Evolutionary conservation across 64 coral and sea anemone species (phyloP).

Genomic region (Actinia tenebrosa): DNA sequence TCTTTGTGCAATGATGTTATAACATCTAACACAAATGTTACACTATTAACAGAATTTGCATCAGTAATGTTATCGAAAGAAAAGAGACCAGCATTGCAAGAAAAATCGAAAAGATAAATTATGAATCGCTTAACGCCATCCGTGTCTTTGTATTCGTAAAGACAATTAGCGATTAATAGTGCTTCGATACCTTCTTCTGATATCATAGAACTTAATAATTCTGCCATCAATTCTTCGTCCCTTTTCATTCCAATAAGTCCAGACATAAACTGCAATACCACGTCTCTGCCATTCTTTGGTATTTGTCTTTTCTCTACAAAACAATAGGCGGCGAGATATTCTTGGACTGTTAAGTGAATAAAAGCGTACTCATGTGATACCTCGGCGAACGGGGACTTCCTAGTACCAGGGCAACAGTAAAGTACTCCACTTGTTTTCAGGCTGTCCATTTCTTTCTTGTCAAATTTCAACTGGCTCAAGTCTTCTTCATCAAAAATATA

Average conservation of each 20-base stretch:
- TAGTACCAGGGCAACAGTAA: constrained; percentile 21
- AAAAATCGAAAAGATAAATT: neutral
- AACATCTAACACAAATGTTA: neutral
- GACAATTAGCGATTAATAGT: neutral
- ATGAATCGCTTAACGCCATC: neutral
- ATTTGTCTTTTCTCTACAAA: constrained; percentile 6
- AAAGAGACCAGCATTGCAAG: neutral
- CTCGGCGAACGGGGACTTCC: neutral
- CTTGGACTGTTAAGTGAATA: constrained; percentile 29
- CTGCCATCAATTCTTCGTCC: neutral
- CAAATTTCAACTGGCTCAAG: neutral
- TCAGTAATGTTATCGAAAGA: neutral
- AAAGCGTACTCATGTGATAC: neutral
- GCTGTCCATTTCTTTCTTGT: neutral
- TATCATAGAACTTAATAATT: neutral
- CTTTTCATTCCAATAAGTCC: constrained; percentile 8
- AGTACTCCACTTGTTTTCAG: constrained; percentile 20
- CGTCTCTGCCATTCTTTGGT: neutral
- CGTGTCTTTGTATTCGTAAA: neutral
- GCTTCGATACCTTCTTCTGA: too few relatives aligned
- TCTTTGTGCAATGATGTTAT: neutral
- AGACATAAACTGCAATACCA: constrained; percentile 30
- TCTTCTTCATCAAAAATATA: constrained; percentile 1
- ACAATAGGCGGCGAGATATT: constrained; percentile 14
- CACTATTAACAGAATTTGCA: neutral